Evolutionary conservation across 2,797 vertebrate species (phyloP).

Genomic region (Lithobates sylvaticus): DNA sequence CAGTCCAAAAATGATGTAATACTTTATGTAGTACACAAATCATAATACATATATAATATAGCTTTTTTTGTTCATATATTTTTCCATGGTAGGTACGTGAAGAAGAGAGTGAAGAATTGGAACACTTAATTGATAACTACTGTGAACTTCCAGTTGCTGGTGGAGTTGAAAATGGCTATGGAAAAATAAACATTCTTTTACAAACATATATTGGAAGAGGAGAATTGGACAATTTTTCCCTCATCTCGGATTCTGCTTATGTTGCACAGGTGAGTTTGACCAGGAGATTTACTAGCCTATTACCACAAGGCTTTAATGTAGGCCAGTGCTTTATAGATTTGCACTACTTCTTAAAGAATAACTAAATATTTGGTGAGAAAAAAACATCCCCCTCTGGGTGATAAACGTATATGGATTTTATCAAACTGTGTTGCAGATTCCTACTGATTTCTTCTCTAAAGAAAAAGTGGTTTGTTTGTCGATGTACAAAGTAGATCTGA

Average conservation of each 20-base stretch:
- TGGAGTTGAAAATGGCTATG: constrained; percentile 95
- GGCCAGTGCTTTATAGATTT: too few relatives aligned
- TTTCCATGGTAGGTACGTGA: constrained; percentile 86
- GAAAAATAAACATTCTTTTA: constrained; percentile 97
- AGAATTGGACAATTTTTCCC: constrained; percentile 97
- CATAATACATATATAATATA: background rate
- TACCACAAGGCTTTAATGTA: too few relatives aligned
- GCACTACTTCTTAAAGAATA: too few relatives aligned
- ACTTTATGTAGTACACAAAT: background rate
- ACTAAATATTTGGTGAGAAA: too few relatives aligned
- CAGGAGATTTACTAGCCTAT: background rate
- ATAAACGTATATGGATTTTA: too few relatives aligned
- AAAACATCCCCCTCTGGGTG: too few relatives aligned
- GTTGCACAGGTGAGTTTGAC: constrained; percentile 90
- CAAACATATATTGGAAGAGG: constrained; percentile 96
- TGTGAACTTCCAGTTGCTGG: constrained; percentile 91
- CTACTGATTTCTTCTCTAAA: too few relatives aligned
- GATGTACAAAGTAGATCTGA: too few relatives aligned
- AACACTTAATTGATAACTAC: constrained; percentile 85
- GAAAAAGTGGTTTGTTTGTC: too few relatives aligned
- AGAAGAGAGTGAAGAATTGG: constrained; percentile 94
- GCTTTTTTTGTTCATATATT: background rate
- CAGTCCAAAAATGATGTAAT: too few relatives aligned
- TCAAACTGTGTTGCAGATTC: too few relatives aligned
- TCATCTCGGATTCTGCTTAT: constrained; percentile 96